Evolutionary conservation across 2,797 vertebrate species (phyloP).

Genomic region (Ataeniobius toweri): DNA sequence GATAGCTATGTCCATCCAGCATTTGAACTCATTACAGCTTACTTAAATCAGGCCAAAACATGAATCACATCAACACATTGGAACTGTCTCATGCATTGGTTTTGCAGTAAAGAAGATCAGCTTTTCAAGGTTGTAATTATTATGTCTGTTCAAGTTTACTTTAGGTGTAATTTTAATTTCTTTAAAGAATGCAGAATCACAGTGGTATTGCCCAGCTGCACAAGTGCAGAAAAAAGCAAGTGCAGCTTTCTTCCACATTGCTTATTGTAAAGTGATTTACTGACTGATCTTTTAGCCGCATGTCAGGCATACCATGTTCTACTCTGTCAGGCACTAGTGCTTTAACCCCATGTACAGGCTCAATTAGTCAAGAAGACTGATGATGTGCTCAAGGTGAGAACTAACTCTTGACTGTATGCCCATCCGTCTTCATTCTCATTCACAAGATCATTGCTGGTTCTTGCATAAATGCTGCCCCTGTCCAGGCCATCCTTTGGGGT

Average conservation of each 20-base stretch:
- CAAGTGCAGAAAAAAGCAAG: background rate
- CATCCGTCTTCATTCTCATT: constrained; percentile 68
- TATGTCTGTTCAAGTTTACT: constrained; percentile 18
- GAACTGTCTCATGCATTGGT: background rate
- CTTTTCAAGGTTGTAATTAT: constrained; percentile 18
- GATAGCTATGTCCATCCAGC: constrained; percentile 46
- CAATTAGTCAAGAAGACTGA: constrained; percentile 78
- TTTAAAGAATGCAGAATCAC: constrained; percentile 3
- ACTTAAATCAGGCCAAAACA: constrained; percentile 27
- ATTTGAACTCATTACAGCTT: constrained; percentile 39
- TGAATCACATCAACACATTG: constrained; percentile 31
- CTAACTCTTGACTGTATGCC: constrained; percentile 64
- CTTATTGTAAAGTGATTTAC: constrained; percentile 28
- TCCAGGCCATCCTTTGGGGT: background rate
- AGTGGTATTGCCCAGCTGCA: background rate
- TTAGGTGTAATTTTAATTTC: constrained; percentile 15
- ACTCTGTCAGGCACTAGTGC: constrained; percentile 34
- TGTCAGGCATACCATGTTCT: constrained; percentile 29
- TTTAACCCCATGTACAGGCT: constrained; percentile 55
- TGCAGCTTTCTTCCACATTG: constrained; percentile 5
- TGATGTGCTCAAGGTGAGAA: constrained; percentile 77
- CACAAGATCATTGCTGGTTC: constrained; percentile 20
- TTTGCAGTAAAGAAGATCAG: background rate
- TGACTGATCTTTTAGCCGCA: constrained; percentile 47
- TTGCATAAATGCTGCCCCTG: background rate